Base-by-base conservation (phyloP, 2,113 vertebrate species). In the Aspidoscelis tigris region DNA sequence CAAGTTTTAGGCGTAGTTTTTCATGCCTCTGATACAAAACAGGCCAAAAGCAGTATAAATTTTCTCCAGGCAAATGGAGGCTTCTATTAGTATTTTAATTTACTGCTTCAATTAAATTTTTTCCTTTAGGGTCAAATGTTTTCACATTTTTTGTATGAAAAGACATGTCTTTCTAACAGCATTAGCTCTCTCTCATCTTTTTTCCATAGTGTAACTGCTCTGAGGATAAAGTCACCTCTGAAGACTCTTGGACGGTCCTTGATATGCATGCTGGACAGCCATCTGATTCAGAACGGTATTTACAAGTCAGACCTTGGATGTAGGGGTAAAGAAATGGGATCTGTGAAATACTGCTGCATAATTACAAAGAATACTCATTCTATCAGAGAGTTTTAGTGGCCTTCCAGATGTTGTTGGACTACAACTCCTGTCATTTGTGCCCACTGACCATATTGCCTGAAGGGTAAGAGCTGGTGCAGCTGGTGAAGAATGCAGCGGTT, bases 281-380 rank as follows among this genome's bases (percentile, higher is more conserved):
- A 18, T 65, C 90, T 50, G 95, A 96, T 69, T 81, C 87, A 84
- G 95, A 96, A 90, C 96, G 95, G 95, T 96, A 96, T 88, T 21
- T 44, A 50, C 22, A 65, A 22, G 24, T 65, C 26, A 10, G 6
- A 3, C 55, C 0, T 75, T 16, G 58, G 58, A 61, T 16, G 18
- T 16, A 6, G 11, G 58, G 50, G 16, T 78, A 33, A 39, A 82
- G 61, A 7, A 9, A 33, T 69, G 33, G 41, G 26, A 71, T 58
- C 78, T 26, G 18, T 71, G 22, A n/a, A 22, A 33, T n/a, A 43
- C 33, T 81, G 50, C 3, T 44, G 6, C 22, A 72, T 12, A 4
- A 41, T 69, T 71, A 73, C 53, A 72, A 61, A n/a, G 26, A 12
- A 9, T 5, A 26, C 14, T 61, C 10, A 72, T 78, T 78, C 33